These are phyloP conservation scores for Drosophila ananassae DNA, from an alignment of 1,140 invertebrate genomes.

Conservation along the genomic window DNA sequence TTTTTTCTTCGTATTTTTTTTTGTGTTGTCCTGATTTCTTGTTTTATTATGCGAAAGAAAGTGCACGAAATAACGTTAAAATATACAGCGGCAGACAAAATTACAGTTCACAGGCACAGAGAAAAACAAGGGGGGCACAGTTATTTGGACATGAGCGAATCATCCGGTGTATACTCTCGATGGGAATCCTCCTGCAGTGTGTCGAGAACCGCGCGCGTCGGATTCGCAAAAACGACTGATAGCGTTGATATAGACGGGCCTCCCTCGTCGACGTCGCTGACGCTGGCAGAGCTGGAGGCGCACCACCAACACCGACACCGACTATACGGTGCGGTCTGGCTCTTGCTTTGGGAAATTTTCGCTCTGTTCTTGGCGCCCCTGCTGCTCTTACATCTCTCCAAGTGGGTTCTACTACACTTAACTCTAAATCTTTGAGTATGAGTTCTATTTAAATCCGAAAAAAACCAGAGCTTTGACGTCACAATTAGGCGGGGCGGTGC, in stretches of 20 bases:
- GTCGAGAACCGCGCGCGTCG: slow-evolving; percentile 62
- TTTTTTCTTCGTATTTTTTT: slow-evolving; percentile 8
- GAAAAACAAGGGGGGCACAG: slow-evolving; percentile 21
- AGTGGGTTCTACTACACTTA: slow-evolving; percentile 32
- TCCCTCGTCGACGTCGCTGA: slow-evolving; percentile 56
- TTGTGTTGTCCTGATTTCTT: slow-evolving; percentile 24
- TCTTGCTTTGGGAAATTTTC: slow-evolving; percentile 54
- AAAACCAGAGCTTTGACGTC: slow-evolving; percentile 53
- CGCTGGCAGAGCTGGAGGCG: slow-evolving; percentile 11
- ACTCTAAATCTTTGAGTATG: slow-evolving; percentile 28
- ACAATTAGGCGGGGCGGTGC: slow-evolving; percentile 16
- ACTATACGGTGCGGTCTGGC: neutral
- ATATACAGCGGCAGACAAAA: slow-evolving; percentile 66
- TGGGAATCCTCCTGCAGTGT: slow-evolving; percentile 25
- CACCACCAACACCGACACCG: neutral
- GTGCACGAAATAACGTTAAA: slow-evolving; percentile 69
- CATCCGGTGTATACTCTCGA: slow-evolving; percentile 32
- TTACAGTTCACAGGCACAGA: slow-evolving; percentile 54
- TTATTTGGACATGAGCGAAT: slow-evolving; percentile 57
- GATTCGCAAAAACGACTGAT: slow-evolving; percentile 80
- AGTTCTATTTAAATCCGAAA: slow-evolving; percentile 43
- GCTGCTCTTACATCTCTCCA: slow-evolving; percentile 7
- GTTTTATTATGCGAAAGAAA: slow-evolving; percentile 39
- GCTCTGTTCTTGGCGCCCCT: slow-evolving; percentile 28
- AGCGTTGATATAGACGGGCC: slow-evolving; percentile 77